Percentiles rank a stretch among this genome's conserved stretches.
Evolutionary conservation across 2,797 vertebrate species (phyloP).

Genomic region (Melanotaenia parkinsoni): DNA sequence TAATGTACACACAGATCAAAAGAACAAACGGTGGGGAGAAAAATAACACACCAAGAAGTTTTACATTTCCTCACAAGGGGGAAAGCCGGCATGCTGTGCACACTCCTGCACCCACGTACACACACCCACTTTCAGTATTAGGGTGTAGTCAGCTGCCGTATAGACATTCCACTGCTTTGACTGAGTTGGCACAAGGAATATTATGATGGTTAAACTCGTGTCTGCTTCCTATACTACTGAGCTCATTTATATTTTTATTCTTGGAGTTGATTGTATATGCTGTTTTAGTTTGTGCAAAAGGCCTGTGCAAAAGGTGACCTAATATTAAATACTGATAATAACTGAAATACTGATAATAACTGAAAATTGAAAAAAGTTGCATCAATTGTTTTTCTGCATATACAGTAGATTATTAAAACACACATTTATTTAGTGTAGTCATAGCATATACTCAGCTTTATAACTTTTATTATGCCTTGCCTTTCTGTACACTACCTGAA

Average conservation of each 20-base stretch:
- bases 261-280: slow-evolving; percentile 1
- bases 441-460: neutral
- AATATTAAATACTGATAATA: neutral
- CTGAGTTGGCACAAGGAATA: slow-evolving; percentile 21
- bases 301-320: too few species aligned
- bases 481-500: neutral
- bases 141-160: slow-evolving; percentile 42
- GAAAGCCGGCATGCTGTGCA: slow-evolving; percentile 52
- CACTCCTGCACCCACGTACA: slow-evolving; percentile 22
- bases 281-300: slow-evolving; percentile 7
- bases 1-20: slow-evolving; percentile 90
- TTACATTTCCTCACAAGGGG: slow-evolving; percentile 80
- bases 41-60: slow-evolving; percentile 80
- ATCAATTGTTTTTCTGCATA: neutral
- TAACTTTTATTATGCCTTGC: neutral
- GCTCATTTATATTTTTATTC: slow-evolving; percentile 2
- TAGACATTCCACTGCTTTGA: slow-evolving; percentile 25
- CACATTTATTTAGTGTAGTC: neutral
- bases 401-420: neutral
- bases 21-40: slow-evolving; percentile 84
- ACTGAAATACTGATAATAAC: neutral
- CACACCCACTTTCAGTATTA: slow-evolving; percentile 26
- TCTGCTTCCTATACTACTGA: neutral
- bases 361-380: slow-evolving; percentile 5
- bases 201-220: slow-evolving; percentile 10